A percentile compares a stretch with the other conserved stretches of the same genome.
Evolutionary conservation across 2,797 vertebrate species (phyloP).

Genomic region (Eulemur rubriventer): DNA sequence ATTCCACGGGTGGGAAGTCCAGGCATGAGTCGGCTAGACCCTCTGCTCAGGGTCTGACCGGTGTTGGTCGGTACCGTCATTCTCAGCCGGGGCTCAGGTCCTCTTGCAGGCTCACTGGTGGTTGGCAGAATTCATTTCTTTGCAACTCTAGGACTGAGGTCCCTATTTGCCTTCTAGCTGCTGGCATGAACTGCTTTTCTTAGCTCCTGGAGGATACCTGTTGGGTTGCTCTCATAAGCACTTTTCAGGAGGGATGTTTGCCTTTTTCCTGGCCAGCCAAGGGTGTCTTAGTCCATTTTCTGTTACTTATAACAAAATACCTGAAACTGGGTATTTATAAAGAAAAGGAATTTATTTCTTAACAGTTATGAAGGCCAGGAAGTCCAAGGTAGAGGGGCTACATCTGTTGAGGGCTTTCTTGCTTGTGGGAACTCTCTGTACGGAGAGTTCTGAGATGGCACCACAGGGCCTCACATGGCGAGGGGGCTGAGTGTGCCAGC

Average conservation of each 20-base stretch:
- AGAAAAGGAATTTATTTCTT: background rate
- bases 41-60: background rate
- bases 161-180: background rate
- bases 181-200: background rate
- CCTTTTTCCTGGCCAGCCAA: background rate
- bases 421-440: background rate
- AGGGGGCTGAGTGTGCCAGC: background rate
- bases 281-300: background rate
- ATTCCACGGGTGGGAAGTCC: background rate
- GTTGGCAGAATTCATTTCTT: background rate
- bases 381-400: background rate
- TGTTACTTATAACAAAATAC: background rate
- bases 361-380: background rate
- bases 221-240: background rate
- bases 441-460: background rate
- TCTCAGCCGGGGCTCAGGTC: background rate
- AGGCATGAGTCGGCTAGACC: background rate
- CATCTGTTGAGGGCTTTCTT: background rate
- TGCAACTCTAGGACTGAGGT: background rate
- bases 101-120: background rate
- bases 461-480: background rate
- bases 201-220: background rate
- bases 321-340: background rate
- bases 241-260: background rate
- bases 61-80: background rate